Conservation (phyloP, 2,797 vertebrate genomes). For the Eulemur albifrons region DNA sequence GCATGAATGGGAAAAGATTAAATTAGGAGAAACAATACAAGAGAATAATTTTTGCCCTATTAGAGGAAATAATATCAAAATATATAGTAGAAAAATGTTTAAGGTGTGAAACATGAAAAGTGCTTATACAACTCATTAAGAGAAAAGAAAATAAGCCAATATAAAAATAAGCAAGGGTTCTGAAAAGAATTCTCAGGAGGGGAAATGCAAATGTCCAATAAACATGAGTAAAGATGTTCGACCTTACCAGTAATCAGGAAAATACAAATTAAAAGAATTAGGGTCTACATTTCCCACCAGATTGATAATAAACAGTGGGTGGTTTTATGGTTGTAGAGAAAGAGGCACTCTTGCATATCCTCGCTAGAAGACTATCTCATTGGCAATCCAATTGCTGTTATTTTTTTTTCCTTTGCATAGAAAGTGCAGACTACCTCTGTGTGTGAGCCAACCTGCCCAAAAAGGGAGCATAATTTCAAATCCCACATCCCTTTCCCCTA, state of each 20-base stretch:
- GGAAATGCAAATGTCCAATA: background rate
- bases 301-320: background rate
- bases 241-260: background rate
- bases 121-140: background rate
- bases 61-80: background rate
- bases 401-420: background rate
- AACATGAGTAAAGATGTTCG: background rate
- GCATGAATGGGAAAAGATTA: background rate
- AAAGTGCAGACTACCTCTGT: background rate
- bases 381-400: background rate
- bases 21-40: background rate
- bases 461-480: background rate
- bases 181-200: background rate
- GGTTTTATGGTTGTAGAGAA: background rate
- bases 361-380: background rate
- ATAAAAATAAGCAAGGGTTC: background rate
- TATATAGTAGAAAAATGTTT: background rate
- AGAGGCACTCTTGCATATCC: background rate
- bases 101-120: background rate
- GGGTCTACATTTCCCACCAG: background rate
- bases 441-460: background rate
- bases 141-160: background rate
- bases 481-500: background rate
- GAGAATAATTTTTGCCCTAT: background rate
- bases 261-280: background rate